Conservation (phyloP, 2,113 vertebrate species). For the Heterocephalus glaber region DNA sequence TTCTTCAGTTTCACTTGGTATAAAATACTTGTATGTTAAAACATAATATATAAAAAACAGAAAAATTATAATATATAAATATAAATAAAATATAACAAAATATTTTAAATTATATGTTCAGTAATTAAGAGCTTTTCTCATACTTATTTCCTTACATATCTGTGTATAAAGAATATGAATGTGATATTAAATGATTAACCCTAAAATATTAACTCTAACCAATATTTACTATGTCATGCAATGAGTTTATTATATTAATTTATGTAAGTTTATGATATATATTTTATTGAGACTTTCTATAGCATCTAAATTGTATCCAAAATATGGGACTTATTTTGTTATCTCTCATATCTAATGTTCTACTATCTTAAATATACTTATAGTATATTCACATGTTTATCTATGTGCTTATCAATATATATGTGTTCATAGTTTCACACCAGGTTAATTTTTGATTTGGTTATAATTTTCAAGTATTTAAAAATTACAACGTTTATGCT, state of each 20-base stretch:
- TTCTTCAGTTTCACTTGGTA: neutral
- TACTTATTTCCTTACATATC: neutral
- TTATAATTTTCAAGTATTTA: conserved; percentile 5
- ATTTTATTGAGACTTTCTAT: neutral
- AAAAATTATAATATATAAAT: neutral
- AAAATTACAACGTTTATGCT: neutral
- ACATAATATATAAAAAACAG: neutral
- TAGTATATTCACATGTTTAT: neutral
- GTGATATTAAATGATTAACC: neutral
- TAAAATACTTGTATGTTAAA: neutral
- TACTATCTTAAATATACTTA: neutral
- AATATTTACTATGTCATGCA: neutral
- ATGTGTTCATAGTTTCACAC: neutral
- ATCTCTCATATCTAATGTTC: neutral
- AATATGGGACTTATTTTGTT: neutral
- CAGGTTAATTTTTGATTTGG: neutral
- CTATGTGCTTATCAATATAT: neutral
- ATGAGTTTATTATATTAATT: neutral
- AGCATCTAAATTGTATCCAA: neutral
- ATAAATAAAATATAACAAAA: neutral
- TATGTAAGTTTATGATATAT: neutral
- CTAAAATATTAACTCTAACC: neutral
- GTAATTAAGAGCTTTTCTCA: neutral
- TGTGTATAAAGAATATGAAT: neutral
- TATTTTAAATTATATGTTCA: neutral